Conservation (phyloP, 2,888 invertebrate species). For the Brassicogethes aeneus region DNA sequence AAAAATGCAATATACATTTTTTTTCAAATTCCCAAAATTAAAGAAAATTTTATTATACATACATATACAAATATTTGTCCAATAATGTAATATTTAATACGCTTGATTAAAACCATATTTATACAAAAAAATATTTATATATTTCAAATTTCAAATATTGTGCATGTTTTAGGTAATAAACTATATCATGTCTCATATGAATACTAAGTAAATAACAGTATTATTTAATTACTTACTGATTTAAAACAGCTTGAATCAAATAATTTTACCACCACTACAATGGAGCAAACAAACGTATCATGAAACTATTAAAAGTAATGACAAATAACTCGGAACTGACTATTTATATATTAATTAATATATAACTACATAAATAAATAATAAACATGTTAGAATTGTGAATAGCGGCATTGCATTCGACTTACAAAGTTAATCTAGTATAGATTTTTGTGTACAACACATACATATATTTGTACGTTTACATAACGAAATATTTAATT, state of each 20-base stretch:
- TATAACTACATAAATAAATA: slow-evolving; percentile 4
- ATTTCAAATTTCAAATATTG: too few relatives aligned
- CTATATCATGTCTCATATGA: background rate
- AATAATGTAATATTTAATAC: too few relatives aligned
- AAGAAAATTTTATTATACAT: background rate
- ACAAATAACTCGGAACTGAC: slow-evolving; percentile 22
- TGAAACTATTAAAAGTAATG: slow-evolving; percentile 3
- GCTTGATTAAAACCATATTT: too few relatives aligned
- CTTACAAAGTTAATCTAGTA: slow-evolving; percentile 32
- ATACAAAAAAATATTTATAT: too few relatives aligned
- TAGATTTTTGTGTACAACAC: slow-evolving; percentile 35
- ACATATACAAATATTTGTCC: background rate
- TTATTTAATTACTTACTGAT: background rate
- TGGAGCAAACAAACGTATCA: background rate
- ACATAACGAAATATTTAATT: slow-evolving; percentile 25
- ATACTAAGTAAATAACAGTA: background rate
- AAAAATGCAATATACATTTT: too few relatives aligned
- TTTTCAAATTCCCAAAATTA: too few relatives aligned
- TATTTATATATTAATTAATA: slow-evolving; percentile 12
- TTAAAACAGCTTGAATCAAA: background rate
- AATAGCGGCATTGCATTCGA: slow-evolving; percentile 39
- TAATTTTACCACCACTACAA: background rate
- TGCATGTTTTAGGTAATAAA: background rate
- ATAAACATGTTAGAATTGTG: slow-evolving; percentile 39
- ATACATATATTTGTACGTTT: slow-evolving; percentile 11